Percentiles rank a stretch among this genome's conserved stretches.
phyloP scores from a whole-genome alignment of 2,797 vertebrate species.

The Clarias pachynema region DNA sequence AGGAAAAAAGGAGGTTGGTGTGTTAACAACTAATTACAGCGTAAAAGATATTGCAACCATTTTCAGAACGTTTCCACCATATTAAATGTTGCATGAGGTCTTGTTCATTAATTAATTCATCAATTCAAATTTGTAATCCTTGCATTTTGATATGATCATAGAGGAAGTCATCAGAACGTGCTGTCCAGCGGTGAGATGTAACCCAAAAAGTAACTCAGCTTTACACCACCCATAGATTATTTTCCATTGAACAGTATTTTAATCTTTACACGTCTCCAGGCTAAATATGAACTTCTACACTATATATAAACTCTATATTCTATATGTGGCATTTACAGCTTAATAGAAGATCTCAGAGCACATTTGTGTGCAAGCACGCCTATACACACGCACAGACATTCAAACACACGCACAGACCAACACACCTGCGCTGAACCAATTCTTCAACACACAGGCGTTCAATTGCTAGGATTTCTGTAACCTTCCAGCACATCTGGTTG shows the following conservation, averaged over 20 bases:
- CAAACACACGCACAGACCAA: not conserved
- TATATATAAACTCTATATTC: no score
- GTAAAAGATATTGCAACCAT: no score
- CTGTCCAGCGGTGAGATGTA: no score
- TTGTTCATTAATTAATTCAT: not conserved
- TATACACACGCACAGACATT: not conserved
- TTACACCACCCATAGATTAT: not conserved
- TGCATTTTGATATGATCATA: not conserved
- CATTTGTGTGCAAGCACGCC: not conserved
- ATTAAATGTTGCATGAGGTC: not conserved
- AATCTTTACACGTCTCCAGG: conserved; percentile 1
- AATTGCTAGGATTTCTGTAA: conserved; percentile 24
- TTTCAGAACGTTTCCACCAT: not conserved
- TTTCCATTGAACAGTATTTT: not conserved
- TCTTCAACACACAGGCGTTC: not conserved
- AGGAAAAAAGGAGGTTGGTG: not conserved
- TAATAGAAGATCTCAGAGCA: not conserved
- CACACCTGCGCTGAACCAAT: not conserved
- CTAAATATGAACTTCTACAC: not conserved
- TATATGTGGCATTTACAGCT: not conserved
- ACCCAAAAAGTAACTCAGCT: not conserved
- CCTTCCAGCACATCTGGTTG: conserved; percentile 20
- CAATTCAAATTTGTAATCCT: not conserved
- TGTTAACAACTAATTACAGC: not conserved
- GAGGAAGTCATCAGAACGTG: not conserved